Evolutionary conservation across 2,888 invertebrate species (phyloP).

Genomic region (Lasioglossum vierecki): DNA sequence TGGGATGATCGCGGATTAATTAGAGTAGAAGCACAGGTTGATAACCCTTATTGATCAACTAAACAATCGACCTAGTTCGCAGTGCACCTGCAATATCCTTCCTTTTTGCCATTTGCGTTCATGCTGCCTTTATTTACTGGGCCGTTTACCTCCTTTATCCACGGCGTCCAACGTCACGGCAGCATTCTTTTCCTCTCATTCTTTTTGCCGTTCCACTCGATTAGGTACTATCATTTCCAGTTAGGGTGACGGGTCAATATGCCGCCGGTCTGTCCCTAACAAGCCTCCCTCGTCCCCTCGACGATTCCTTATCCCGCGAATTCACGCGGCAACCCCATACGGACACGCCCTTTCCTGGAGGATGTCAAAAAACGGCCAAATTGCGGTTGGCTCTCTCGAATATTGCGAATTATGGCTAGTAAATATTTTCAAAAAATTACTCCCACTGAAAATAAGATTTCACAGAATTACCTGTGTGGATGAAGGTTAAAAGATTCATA

Average conservation of each 20-base stretch:
- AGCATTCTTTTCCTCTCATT: constrained; percentile 41
- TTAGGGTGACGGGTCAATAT: constrained; percentile 65
- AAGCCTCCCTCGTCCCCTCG: constrained; percentile 21
- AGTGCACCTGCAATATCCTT: not conserved
- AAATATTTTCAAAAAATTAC: too few species aligned
- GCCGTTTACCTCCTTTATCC: constrained; percentile 19
- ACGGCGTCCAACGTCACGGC: constrained; percentile 21
- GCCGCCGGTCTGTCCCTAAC: constrained; percentile 51
- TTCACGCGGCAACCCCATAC: not conserved
- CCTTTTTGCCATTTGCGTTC: constrained; percentile 1
- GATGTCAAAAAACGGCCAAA: not conserved
- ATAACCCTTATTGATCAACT: constrained; percentile 13
- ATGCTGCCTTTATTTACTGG: constrained; percentile 28
- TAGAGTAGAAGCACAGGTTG: constrained; percentile 1
- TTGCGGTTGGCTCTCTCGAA: too few species aligned
- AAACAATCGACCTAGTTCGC: not conserved
- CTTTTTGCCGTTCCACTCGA: constrained; percentile 52
- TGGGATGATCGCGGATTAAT: not conserved
- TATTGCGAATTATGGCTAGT: too few species aligned
- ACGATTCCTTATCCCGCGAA: constrained; percentile 35
- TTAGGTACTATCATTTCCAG: constrained; percentile 66
- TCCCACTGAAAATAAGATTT: too few species aligned
- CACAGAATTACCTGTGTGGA: too few species aligned
- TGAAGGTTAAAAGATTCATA: too few species aligned
- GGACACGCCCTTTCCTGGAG: not conserved